These are phyloP conservation scores for Antechinus flavipes DNA, from an alignment of 2,113 vertebrate genomes.

Conservation along the genomic window DNA sequence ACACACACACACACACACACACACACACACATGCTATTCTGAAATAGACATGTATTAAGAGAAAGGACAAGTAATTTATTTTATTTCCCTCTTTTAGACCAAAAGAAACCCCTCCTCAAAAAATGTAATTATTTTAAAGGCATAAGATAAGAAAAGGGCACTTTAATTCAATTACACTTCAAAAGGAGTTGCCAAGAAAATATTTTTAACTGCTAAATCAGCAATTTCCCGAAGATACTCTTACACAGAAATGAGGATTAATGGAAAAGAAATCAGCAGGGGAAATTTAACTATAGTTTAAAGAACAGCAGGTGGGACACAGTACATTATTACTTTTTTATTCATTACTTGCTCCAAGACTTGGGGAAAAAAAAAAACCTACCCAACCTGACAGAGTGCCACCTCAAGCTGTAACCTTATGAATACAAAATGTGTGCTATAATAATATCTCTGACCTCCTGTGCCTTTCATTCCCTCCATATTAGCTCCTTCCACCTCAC, in stretches of 20 bases:
- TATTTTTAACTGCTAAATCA: constrained; percentile 74
- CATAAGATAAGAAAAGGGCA: constrained; percentile 59
- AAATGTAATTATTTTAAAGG: constrained; percentile 56
- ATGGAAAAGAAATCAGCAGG: constrained; percentile 72
- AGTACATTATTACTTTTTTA: constrained; percentile 71
- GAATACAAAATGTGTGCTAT: constrained; percentile 69
- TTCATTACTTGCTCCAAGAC: constrained; percentile 74
- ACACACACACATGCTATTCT: background rate
- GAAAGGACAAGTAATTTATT: constrained; percentile 54
- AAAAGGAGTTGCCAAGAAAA: constrained; percentile 72
- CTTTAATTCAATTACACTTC: constrained; percentile 72
- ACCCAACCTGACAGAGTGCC: constrained; percentile 62
- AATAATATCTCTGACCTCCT: background rate
- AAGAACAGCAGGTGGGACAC: constrained; percentile 63
- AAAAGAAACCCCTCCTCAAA: background rate
- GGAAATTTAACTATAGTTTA: constrained; percentile 68
- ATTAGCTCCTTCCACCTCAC: background rate
- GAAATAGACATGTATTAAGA: constrained; percentile 65
- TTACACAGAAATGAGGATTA: constrained; percentile 57
- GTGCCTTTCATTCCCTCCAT: background rate
- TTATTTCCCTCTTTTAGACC: constrained; percentile 55
- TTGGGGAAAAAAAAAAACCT: constrained; percentile 36
- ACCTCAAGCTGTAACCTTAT: constrained; percentile 61
- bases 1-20: too few species aligned
- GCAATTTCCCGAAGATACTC: constrained; percentile 72